Conservation (phyloP, 2,113 vertebrate genomes). For the Brachionichthys hirsutus region DNA sequence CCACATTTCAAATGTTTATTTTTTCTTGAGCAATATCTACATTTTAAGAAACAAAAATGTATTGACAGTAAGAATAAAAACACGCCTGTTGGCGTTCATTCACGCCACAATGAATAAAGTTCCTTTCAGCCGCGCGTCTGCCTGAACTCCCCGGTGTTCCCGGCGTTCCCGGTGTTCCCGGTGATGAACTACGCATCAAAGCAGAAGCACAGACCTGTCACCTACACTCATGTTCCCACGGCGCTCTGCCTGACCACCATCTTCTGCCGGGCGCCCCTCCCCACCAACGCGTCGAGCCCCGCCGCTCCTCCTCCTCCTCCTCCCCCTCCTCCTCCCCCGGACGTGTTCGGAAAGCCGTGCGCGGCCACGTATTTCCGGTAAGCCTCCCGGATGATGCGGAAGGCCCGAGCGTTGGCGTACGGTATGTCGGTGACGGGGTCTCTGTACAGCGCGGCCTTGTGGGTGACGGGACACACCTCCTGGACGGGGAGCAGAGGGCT, state of each 20-base stretch:
- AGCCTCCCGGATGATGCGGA: slow-evolving; percentile 94
- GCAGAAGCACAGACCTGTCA: no score
- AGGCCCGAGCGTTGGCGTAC: slow-evolving; percentile 87
- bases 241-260: slow-evolving; percentile 83
- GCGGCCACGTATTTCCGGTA: slow-evolving; percentile 93
- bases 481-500: slow-evolving; percentile 78
- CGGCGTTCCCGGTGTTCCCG: no score
- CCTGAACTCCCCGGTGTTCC: no score
- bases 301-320: slow-evolving; percentile 71
- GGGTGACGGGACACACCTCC: slow-evolving; percentile 93
- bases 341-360: slow-evolving; percentile 86
- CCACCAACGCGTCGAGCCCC: slow-evolving; percentile 56
- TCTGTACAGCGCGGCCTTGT: slow-evolving; percentile 87
- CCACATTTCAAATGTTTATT: slow-evolving; percentile 44
- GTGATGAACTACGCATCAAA: no score
- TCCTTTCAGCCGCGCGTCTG: no score
- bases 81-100: slow-evolving; percentile 7
- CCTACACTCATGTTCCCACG: slow-evolving; percentile 45
- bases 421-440: slow-evolving; percentile 96
- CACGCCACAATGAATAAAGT: neutral
- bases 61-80: neutral
- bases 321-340: slow-evolving; percentile 70
- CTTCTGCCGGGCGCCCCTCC: slow-evolving; percentile 80
- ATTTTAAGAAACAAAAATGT: slow-evolving; percentile 6
- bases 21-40: slow-evolving; percentile 16